phyloP scores from a whole-genome alignment of 2,888 invertebrate genomes.

The Petrolisthes cinctipes region DNA sequence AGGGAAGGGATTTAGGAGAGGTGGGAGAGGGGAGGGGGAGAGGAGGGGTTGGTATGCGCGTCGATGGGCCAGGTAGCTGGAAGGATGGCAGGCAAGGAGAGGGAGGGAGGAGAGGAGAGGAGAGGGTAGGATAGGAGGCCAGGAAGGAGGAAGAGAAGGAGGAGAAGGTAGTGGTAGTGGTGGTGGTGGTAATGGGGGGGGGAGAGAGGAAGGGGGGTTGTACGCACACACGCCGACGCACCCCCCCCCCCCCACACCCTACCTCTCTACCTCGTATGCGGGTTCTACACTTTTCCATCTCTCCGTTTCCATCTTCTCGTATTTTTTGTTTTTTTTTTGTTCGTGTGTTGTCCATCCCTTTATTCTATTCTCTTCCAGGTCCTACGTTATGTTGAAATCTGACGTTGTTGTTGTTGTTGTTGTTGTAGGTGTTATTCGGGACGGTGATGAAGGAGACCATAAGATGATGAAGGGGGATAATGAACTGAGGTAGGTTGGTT shows the following conservation, averaged over 20 bases:
- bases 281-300: background rate
- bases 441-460: no score
- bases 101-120: background rate
- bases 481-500: no score
- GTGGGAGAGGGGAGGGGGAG: no score
- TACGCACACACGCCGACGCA: conserved; percentile 11
- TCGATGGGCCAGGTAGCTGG: background rate
- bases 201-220: background rate
- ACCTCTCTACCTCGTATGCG: background rate
- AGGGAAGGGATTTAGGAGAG: no score
- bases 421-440: no score
- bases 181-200: background rate
- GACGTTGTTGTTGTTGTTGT: no score
- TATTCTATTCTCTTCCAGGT: background rate
- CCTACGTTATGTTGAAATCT: no score
- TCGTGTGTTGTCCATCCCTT: background rate
- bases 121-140: no score
- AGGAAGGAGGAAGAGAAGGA: background rate
- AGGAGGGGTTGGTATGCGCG: background rate
- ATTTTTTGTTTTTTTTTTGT: no score
- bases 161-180: background rate
- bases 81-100: background rate
- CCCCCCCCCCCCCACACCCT: background rate
- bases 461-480: no score
- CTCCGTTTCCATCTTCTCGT: background rate